A percentile compares a stretch with the other conserved stretches of the same genome.
Conservation (phyloP, 2,797 vertebrate species). For the Megaceryle alcyon region DNA sequence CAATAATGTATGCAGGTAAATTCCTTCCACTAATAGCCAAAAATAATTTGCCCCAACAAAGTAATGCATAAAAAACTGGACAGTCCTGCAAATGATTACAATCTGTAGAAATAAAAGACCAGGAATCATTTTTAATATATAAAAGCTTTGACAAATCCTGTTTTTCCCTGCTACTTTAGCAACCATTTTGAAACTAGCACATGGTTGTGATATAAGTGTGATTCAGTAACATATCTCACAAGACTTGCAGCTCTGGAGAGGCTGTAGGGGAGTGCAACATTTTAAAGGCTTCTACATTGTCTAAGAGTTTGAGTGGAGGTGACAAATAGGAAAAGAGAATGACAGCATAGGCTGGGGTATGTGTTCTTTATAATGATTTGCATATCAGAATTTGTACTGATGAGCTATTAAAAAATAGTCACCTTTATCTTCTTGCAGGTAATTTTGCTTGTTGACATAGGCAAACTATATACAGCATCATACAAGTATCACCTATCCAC, state of each 20-base stretch:
- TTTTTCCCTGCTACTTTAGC: not conserved
- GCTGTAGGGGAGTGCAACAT: not conserved
- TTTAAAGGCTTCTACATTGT: not conserved
- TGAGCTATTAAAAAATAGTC: not conserved
- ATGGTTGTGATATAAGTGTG: not conserved
- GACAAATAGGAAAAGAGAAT: not conserved
- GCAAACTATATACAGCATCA: not conserved
- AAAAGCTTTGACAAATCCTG: not conserved
- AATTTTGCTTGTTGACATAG: not conserved
- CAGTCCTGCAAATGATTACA: conserved; percentile 83
- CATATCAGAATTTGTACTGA: not conserved
- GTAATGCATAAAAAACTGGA: conserved; percentile 91
- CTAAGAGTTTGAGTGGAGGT: not conserved
- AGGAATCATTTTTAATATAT: not conserved
- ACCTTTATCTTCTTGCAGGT: not conserved
- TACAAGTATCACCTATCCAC: not conserved
- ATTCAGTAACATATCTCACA: not conserved
- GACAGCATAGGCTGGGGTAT: not conserved
- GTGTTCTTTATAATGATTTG: not conserved
- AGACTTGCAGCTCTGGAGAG: not conserved
- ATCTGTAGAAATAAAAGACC: conserved; percentile 75
- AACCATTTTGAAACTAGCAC: not conserved
- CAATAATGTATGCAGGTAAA: conserved; percentile 90
- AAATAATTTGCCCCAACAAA: conserved; percentile 91
- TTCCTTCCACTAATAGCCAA: conserved; percentile 94